A percentile compares a stretch with the other conserved stretches of the same genome.
Evolutionary conservation across 30 jellyfish, hydroid and myxozoan species (phyloP).

Genomic region (Catostylus mosaicus): DNA sequence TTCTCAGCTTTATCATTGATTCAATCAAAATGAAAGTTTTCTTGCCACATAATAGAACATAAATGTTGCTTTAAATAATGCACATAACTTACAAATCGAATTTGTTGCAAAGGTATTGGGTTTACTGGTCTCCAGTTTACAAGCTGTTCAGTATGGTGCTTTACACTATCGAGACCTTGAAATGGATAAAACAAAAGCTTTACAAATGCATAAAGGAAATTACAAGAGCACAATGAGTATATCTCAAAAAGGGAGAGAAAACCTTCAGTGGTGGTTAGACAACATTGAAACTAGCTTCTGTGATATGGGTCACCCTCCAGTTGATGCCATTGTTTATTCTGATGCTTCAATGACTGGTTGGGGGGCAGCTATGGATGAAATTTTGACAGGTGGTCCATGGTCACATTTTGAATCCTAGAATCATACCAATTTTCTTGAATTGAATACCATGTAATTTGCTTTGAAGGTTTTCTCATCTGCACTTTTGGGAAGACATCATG

Average conservation of each 20-base stretch:
- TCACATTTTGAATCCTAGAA: slow-evolving; percentile 28
- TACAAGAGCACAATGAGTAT: slow-evolving; percentile 27
- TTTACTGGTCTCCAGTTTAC: slow-evolving; percentile 23
- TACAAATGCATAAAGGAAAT: slow-evolving; percentile 28
- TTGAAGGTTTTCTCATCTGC: slow-evolving; percentile 1
- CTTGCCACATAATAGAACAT: background rate
- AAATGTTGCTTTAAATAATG: background rate
- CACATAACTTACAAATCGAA: background rate
- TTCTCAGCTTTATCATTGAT: slow-evolving; percentile 37
- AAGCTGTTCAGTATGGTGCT: slow-evolving; percentile 50
- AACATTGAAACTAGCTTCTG: background rate
- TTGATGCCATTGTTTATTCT: slow-evolving; percentile 32
- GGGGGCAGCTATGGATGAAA: slow-evolving; percentile 46
- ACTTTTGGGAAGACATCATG: slow-evolving; percentile 13
- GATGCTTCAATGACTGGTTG: slow-evolving; percentile 74
- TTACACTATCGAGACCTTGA: slow-evolving; percentile 44
- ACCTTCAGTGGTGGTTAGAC: slow-evolving; percentile 48
- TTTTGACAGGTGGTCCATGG: slow-evolving; percentile 70
- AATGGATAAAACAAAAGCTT: slow-evolving; percentile 27
- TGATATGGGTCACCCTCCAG: slow-evolving; percentile 1
- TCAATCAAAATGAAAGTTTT: slow-evolving; percentile 8
- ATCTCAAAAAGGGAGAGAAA: slow-evolving; percentile 13
- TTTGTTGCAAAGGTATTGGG: slow-evolving; percentile 47
- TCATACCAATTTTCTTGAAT: slow-evolving; percentile 46
- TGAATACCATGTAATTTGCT: slow-evolving; percentile 45